phyloP scores from a whole-genome alignment of 2,113 vertebrate genomes.

The Anhinga rufa region DNA sequence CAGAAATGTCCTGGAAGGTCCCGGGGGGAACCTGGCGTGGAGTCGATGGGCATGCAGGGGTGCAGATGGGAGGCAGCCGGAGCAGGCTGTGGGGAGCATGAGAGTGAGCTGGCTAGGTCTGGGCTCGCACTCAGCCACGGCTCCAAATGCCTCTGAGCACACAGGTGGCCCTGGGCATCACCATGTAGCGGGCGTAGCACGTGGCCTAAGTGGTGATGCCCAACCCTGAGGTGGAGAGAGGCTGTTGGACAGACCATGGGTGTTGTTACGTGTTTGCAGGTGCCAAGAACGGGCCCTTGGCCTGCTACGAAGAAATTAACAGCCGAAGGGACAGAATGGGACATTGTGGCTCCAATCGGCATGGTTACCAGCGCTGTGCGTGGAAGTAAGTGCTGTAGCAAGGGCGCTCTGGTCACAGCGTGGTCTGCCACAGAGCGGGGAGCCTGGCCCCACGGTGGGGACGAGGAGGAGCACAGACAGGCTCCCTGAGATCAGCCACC shows the following conservation, averaged over 20 bases:
- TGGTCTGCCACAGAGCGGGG: background rate
- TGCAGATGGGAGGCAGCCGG: background rate
- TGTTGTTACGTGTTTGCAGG: background rate
- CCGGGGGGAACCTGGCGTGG: background rate
- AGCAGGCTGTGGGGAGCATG: background rate
- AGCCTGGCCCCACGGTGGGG: accelerated
- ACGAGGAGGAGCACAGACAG: background rate
- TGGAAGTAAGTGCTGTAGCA: background rate
- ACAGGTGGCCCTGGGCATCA: too few relatives aligned
- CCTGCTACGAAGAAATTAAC: constrained; percentile 21
- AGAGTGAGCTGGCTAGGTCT: background rate
- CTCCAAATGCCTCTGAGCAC: background rate
- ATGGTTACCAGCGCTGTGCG: background rate
- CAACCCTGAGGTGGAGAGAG: background rate
- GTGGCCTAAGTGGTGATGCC: background rate
- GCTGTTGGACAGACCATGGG: background rate
- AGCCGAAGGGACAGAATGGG: constrained; percentile 31
- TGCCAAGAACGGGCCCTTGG: background rate
- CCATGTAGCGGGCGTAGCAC: background rate
- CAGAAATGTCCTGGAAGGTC: background rate
- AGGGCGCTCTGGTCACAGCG: too few relatives aligned
- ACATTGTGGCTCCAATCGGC: background rate
- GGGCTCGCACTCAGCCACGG: background rate
- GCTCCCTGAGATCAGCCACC: background rate
- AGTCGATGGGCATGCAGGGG: background rate